Base-by-base conservation (phyloP, 2,113 vertebrate genomes). In the Alouatta palliata region DNA sequence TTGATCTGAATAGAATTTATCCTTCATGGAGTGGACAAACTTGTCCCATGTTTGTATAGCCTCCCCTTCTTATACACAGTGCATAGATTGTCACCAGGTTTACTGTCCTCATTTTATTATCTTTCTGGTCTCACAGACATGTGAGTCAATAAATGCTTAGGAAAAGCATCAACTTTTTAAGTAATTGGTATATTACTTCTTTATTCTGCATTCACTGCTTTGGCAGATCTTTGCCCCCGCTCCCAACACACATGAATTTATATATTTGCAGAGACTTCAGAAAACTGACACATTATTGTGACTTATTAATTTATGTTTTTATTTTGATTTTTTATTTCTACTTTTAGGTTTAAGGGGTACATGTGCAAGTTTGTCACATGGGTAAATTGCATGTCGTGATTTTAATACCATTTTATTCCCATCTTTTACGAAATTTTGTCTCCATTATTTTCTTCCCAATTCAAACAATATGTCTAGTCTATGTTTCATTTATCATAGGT, bases 181-280 rank as follows among this genome's bases (percentile, higher is more conserved):
- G 2, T 17, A 68, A 87, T 49, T 13, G 11, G 1, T 58, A 54
- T 27, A 49, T 35, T 52, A n/a, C 6, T 77, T 71, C 20, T 64
- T 80, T 90, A 87, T 81, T 92, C 77, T 90, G 17, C 6, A 56
- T 87, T 68, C 20, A 84, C 21, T 64, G 58, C 25, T 93, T 95
- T 40, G 37, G 32, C 27, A 96, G 21, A 71, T 58, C 3, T 76
- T 92, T 88, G 54, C 25, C 83, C 40, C 81, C 23, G 81, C 58
- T 61, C 25, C 23, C 58, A 61, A 61, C 25, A 61, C 58, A 61
- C 10, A 61, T 8, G 10, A 61, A 61, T 61, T 61, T 23, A 37
- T 35, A 43, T 16, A 77, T 3, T 66, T 80, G 5, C 20, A 84
- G 77, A 95, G 13, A 2, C 9, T 90, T 90, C 21, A 81, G 16